phyloP scores from a whole-genome alignment of 2,113 vertebrate genomes.

The Tautogolabrus adspersus region DNA sequence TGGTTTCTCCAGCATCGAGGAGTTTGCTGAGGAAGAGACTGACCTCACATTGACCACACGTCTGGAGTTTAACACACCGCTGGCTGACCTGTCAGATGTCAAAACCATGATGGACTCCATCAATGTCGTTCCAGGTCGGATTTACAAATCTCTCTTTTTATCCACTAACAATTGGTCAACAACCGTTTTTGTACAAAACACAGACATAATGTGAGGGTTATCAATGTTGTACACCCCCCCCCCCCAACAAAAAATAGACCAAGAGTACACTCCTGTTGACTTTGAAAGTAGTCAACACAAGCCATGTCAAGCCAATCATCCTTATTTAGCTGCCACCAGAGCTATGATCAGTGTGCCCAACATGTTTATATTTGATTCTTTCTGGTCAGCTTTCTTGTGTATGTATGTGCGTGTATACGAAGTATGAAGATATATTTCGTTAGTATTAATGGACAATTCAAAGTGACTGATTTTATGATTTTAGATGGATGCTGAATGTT shows the following conservation, averaged over 20 bases:
- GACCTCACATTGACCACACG: constrained; percentile 84
- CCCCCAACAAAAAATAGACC: no score
- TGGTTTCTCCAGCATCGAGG: constrained; percentile 79
- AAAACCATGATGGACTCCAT: constrained; percentile 93
- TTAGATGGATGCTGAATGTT: no score
- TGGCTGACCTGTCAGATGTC: constrained; percentile 89
- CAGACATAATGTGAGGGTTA: no score
- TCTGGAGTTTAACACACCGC: constrained; percentile 86
- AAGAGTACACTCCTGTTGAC: no score
- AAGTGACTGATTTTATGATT: no score
- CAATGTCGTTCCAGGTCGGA: constrained; percentile 88
- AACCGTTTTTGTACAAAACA: neutral
- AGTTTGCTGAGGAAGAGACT: constrained; percentile 86
- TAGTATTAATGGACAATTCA: neutral
- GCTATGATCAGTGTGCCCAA: neutral
- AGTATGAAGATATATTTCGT: no score
- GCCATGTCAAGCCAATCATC: no score
- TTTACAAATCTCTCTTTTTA: neutral
- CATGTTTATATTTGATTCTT: no score
- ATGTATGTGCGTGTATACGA: no score
- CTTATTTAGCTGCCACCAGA: neutral
- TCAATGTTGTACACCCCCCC: no score
- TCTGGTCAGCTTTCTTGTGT: neutral
- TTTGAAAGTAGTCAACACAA: no score
- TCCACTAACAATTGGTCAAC: neutral